A percentile compares a stretch with the other conserved stretches of the same genome.
These are phyloP conservation scores for Cherax destructor DNA, from an alignment of 1,140 invertebrate species.

Conservation along the genomic window DNA sequence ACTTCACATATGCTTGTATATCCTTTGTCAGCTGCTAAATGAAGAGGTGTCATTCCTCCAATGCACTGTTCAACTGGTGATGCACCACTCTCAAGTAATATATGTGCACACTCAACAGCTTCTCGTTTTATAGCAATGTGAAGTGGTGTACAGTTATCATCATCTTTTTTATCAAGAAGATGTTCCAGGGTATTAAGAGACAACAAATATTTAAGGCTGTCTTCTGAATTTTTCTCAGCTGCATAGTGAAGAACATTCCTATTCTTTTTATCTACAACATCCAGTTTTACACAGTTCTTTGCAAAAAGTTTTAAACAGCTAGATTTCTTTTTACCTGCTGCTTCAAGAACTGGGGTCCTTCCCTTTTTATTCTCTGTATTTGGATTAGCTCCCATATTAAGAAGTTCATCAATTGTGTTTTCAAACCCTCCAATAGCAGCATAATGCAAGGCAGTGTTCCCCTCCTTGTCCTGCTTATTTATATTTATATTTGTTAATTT, in stretches of 20 bases:
- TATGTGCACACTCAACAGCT: slow-evolving; percentile 43
- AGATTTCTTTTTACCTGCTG: slow-evolving; percentile 34
- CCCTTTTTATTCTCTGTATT: slow-evolving; percentile 49
- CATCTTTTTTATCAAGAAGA: slow-evolving; percentile 40
- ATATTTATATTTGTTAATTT: slow-evolving; percentile 32
- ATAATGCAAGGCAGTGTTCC: slow-evolving; percentile 42
- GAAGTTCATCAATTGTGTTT: slow-evolving; percentile 34
- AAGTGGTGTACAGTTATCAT: slow-evolving; percentile 32
- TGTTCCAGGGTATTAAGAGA: not conserved
- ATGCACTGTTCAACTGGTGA: slow-evolving; percentile 39
- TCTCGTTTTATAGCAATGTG: slow-evolving; percentile 51
- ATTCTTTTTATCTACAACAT: slow-evolving; percentile 9
- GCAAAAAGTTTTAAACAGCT: slow-evolving; percentile 33
- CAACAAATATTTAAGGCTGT: slow-evolving; percentile 19
- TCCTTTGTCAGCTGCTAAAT: slow-evolving; percentile 58
- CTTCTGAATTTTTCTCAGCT: slow-evolving; percentile 48
- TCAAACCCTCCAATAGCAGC: slow-evolving; percentile 55
- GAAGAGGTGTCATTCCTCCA: slow-evolving; percentile 55
- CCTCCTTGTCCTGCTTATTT: slow-evolving; percentile 38
- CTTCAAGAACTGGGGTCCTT: slow-evolving; percentile 39
- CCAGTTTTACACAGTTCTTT: slow-evolving; percentile 24
- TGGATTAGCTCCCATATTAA: slow-evolving; percentile 31
- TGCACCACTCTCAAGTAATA: slow-evolving; percentile 38
- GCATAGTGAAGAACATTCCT: slow-evolving; percentile 49
- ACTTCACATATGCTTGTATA: slow-evolving; percentile 52